Conservation (phyloP, 2,888 invertebrate species). For the Marasmarcha lunaedactyla region DNA sequence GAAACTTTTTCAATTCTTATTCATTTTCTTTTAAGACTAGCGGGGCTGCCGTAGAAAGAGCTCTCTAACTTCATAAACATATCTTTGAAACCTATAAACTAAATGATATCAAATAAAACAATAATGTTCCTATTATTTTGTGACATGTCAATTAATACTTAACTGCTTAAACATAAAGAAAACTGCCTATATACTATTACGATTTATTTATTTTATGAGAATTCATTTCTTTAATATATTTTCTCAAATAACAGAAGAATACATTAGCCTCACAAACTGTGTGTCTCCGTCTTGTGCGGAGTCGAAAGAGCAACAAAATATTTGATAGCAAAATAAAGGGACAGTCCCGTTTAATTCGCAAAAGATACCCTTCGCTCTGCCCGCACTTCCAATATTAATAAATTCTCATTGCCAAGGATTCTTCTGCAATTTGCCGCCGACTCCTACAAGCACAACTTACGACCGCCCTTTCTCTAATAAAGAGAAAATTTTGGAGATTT, state of each 20-base stretch:
- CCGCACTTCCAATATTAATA: conserved; percentile 62
- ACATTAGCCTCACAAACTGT: background rate
- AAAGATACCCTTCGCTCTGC: conserved; percentile 25
- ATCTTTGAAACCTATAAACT: no score
- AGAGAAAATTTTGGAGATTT: conserved; percentile 32
- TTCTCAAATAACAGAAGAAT: background rate
- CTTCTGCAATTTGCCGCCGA: conserved; percentile 59
- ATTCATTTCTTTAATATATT: no score
- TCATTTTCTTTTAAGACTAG: no score
- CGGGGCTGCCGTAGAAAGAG: no score
- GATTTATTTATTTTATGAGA: no score
- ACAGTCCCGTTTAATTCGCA: conserved; percentile 48
- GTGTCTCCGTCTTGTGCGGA: background rate
- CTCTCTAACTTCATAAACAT: no score
- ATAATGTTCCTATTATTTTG: no score
- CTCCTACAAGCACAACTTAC: conserved; percentile 54
- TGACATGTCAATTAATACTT: no score
- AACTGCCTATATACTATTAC: no score
- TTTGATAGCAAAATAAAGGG: background rate
- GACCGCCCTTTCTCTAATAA: conserved; percentile 53
- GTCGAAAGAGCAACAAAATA: background rate
- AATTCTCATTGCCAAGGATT: conserved; percentile 62
- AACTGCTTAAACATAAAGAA: no score
- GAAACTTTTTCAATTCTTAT: no score
- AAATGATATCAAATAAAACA: no score